Evolutionary conservation across 1,140 invertebrate species (phyloP), one percentile per base, ranked within the genome.

Genomic region (Hycleus cichorii): DNA sequence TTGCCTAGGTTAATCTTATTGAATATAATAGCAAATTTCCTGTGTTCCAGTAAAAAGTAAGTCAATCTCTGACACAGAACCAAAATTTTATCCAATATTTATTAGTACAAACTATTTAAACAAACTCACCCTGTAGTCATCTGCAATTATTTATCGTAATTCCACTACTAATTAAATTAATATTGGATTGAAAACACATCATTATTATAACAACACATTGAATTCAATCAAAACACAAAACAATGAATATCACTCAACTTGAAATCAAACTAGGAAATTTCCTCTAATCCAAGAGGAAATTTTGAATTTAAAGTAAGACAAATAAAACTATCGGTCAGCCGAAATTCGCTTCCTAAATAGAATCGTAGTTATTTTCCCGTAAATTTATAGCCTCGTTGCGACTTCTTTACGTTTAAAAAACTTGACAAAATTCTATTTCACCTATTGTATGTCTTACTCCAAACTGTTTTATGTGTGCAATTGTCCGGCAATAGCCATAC

Each of bases 401-500:
- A 18, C 18, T 18, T 18, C 18, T 18, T 18, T 18, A 18, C 18
- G 18, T 18, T 18, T 1, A 18, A 18, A 18, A 18, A 18, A 18
- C 18, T 18, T 18, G 18, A 18, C 18, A 32, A 39, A 54, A 56
- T 47, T 56, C 46, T 58, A 47, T 64, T 63, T 49, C 60, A 63
- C 57, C 66, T 62, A 64, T 62, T 53, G 55, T 62, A 61, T 58
- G 63, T 60, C 60, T 62, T 64, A 57, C 57, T 60, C 57, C 47
- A 67, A 67, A 67, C 65, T 67, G 58, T 60, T 65, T 64, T 65
- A 54, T 59, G 58, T 56, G 59, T 56, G 59, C 61, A 68, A 68
- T 63, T 67, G 65, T 51, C 50, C 65, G 51, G 67, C 65, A 70
- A 70, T 70, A 69, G 66, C 62, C 58, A 60, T 57, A 62, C 64